Conservation (phyloP, 2,113 vertebrate genomes). For the Tamias sibiricus region DNA sequence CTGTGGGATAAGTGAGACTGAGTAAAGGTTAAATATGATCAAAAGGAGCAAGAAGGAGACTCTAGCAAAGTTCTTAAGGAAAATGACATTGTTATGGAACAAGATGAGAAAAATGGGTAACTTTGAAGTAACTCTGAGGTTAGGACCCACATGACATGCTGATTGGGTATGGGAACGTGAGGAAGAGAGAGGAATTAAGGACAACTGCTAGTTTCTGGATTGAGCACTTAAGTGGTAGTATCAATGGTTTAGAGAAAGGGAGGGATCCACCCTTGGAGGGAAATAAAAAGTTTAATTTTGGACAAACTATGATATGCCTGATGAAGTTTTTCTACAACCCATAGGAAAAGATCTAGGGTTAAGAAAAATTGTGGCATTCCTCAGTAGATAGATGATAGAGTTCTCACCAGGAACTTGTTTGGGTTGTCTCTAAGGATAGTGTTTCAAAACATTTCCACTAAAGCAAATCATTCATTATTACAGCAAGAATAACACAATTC, state of each 20-base stretch:
- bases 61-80: neutral
- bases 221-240: neutral
- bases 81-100: neutral
- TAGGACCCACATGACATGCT: neutral
- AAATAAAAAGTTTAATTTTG: neutral
- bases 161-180: neutral
- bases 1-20: neutral
- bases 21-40: neutral
- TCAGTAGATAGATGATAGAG: neutral
- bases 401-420: slow-evolving; percentile 5
- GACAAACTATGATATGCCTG: neutral
- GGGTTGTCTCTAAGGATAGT: neutral
- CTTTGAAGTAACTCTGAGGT: neutral
- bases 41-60: neutral
- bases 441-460: neutral
- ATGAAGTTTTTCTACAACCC: neutral
- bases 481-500: neutral
- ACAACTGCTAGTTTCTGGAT: neutral
- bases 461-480: neutral
- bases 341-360: neutral
- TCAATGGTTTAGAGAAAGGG: neutral
- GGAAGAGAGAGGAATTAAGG: neutral
- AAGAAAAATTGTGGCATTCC: neutral
- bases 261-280: neutral
- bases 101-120: neutral